Conservation (phyloP, 1,140 invertebrate species). For the Bombus confusus region DNA sequence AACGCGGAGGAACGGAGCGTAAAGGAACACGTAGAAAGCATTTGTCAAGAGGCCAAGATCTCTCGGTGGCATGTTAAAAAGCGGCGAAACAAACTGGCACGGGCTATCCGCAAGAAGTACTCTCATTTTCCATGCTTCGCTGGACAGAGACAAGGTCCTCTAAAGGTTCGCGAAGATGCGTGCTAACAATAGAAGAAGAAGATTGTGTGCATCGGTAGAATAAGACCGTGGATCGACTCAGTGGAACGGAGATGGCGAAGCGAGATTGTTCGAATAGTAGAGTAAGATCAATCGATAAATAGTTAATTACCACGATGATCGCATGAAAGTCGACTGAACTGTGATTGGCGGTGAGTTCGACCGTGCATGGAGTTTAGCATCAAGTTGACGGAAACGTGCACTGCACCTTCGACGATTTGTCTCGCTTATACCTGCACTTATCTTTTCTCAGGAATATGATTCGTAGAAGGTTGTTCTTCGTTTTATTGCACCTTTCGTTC, state of each 20-base stretch:
- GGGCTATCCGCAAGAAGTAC: constrained; percentile 57
- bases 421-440: background rate
- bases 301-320: constrained; percentile 71
- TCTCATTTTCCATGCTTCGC: constrained; percentile 75
- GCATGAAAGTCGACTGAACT: constrained; percentile 61
- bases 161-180: constrained; percentile 58
- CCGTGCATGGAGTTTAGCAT: background rate
- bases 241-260: constrained; percentile 42
- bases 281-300: constrained; percentile 69
- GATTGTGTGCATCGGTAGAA: background rate
- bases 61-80: constrained; percentile 38
- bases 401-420: background rate
- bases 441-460: background rate
- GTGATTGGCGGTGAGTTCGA: constrained; percentile 43
- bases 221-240: background rate
- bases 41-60: constrained; percentile 54
- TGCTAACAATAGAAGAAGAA: constrained; percentile 37
- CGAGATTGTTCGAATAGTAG: background rate
- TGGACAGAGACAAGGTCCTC: constrained; percentile 71
- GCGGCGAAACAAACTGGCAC: constrained; percentile 51
- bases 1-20: constrained; percentile 48
- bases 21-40: constrained; percentile 64
- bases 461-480: no score
- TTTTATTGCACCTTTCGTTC: no score
- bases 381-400: constrained; percentile 36